phyloP scores from a whole-genome alignment of 2,113 vertebrate genomes.

The Aspidoscelis tigris region DNA sequence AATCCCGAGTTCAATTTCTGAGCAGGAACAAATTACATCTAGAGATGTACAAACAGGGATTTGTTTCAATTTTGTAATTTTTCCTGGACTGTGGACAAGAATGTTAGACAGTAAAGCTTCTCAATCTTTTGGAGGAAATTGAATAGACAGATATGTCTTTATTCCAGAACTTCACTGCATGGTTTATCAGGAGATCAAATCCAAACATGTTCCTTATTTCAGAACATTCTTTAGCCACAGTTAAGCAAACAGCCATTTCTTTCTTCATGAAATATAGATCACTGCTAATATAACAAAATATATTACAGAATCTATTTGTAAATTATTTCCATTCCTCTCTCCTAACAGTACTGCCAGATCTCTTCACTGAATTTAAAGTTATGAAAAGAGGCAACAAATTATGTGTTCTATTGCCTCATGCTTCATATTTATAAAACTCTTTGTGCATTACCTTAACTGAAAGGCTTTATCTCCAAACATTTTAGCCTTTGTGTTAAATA shows the following conservation, averaged over 20 bases:
- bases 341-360: background rate
- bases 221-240: slow-evolving; percentile 4
- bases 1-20: background rate
- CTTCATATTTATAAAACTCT: background rate
- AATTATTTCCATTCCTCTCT: slow-evolving; percentile 10
- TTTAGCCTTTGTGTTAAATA: background rate
- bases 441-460: background rate
- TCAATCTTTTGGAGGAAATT: slow-evolving; percentile 37
- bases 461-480: background rate
- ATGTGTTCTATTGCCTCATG: no score
- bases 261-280: background rate
- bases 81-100: slow-evolving; percentile 8
- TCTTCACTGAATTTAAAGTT: background rate
- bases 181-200: slow-evolving; percentile 35
- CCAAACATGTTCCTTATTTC: slow-evolving; percentile 26
- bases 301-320: slow-evolving; percentile 5
- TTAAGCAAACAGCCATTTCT: slow-evolving; percentile 3
- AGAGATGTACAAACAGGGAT: background rate
- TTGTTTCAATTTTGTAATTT: slow-evolving; percentile 25
- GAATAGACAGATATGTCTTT: slow-evolving; percentile 12
- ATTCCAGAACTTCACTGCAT: slow-evolving; percentile 8
- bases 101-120: slow-evolving; percentile 20
- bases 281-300: slow-evolving; percentile 22
- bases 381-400: background rate
- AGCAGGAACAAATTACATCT: background rate